Evolutionary conservation across 2,797 vertebrate species (phyloP), one percentile per base, ranked within the genome.

Genomic region (Catostomus latipinnis): DNA sequence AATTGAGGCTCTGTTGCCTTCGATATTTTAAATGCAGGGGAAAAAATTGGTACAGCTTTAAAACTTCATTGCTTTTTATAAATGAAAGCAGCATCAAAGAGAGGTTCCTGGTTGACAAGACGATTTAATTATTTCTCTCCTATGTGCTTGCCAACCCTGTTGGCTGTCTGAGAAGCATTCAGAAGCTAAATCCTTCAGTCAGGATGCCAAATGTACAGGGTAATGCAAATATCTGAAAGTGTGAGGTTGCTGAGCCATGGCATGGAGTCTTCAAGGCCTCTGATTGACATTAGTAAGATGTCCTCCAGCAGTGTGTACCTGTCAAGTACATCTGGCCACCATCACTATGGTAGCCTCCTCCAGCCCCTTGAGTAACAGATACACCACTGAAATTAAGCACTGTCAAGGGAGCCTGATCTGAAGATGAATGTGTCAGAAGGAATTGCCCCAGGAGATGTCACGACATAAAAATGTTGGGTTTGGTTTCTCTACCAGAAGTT

Each of bases 331-430:
- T 71, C 78, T 85, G 74, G 69, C 53, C 60, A 72, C 60, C 49
- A 71, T 86, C 82, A 66, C 78, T 81, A 82, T 87, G 75, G 82
- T 65, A 82, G 76, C 81, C 50, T 80, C 74, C 63, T 50, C 74
- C 61, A 74, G 10, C 5, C 77, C 74, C 61, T 80, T 60, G 79
- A 81, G 70, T 48, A 71, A 60, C 81, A 71, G 53, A 61, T 73
- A 81, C 54, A 73, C 72, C 63, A 18, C 34, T 60, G 79, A 65
- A 71, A 74, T 62, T 11, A 10, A 61, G 14, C 62, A 49, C 9
- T 49, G 18, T 34, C 34, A 2, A 43, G 16, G 18, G 57, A 9
- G 56, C 5, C 18, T 70, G 52, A 14, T 58, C 45, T 58, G 14
- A 14, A 58, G 54, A 45, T 58, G 2, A 58, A n/a, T 11, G n/a